These are phyloP conservation scores for Meles meles DNA, from an alignment of 2,113 vertebrate genomes.

Conservation along the genomic window DNA sequence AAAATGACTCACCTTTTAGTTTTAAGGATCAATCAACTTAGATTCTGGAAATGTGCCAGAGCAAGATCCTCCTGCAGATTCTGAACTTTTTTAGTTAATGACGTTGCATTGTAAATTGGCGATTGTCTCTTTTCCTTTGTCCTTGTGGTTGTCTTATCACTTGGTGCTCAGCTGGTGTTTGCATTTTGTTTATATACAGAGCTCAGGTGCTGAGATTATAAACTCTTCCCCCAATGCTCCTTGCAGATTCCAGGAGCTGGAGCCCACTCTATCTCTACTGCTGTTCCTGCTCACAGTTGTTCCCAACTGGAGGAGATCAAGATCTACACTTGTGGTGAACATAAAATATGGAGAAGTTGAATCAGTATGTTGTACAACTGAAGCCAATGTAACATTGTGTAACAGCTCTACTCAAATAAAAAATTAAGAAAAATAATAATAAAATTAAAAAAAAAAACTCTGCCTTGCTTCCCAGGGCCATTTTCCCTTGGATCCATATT, in stretches of 20 bases:
- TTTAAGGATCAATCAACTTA: slow-evolving; percentile 24
- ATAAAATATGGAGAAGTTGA: background rate
- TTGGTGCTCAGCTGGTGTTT: accelerated
- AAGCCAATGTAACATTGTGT: background rate
- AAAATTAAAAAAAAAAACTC: too few species aligned
- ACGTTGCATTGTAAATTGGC: background rate
- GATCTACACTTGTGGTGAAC: background rate
- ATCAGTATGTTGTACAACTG: background rate
- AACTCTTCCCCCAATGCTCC: too few species aligned
- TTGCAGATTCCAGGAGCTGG: background rate
- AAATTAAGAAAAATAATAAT: background rate
- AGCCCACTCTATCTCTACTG: accelerated
- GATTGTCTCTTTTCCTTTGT: background rate
- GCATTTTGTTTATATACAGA: background rate
- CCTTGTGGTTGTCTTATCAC: background rate
- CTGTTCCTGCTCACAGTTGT: accelerated
- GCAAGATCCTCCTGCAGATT: background rate
- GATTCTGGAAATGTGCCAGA: background rate
- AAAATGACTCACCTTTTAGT: slow-evolving; percentile 1
- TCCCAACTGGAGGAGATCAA: accelerated
- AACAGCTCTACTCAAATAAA: background rate
- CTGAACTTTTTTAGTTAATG: background rate
- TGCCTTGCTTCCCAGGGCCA: background rate
- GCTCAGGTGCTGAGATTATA: background rate
- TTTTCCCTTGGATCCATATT: background rate